Percentiles rank a stretch among this genome's conserved stretches.
These are phyloP conservation scores for Vidua macroura DNA, from an alignment of 2,113 vertebrate species.

Conservation along the genomic window DNA sequence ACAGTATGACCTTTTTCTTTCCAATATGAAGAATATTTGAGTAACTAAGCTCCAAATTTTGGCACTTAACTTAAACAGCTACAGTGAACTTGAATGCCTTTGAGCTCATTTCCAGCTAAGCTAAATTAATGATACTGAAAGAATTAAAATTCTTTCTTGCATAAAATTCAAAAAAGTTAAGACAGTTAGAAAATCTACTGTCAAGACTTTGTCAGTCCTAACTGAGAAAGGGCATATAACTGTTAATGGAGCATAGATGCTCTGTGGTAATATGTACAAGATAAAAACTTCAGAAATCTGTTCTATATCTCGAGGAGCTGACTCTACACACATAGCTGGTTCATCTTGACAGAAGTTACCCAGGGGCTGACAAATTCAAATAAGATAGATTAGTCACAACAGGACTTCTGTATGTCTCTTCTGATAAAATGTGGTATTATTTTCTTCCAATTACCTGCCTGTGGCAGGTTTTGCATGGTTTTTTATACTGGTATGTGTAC, in stretches of 20 bases:
- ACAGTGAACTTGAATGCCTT: background rate
- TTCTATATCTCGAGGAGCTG: background rate
- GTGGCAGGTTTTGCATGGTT: background rate
- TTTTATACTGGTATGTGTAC: background rate
- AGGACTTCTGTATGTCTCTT: background rate
- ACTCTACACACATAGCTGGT: background rate
- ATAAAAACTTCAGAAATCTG: background rate
- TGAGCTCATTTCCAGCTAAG: background rate
- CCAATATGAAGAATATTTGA: background rate
- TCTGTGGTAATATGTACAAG: background rate
- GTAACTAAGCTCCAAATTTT: background rate
- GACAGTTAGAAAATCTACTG: background rate
- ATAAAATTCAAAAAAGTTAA: background rate
- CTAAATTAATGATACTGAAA: background rate
- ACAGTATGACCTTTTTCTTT: background rate
- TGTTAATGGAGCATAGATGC: background rate
- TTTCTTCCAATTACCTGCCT: slow-evolving; percentile 22
- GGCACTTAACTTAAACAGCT: background rate
- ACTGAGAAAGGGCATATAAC: background rate
- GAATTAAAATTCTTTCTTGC: background rate
- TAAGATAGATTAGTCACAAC: slow-evolving; percentile 20
- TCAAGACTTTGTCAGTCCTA: background rate
- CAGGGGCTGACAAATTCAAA: background rate
- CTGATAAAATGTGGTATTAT: background rate
- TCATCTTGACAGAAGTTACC: slow-evolving; percentile 4